phyloP scores from a whole-genome alignment of 64 coral and sea anemone species.

The Porites lutea region DNA sequence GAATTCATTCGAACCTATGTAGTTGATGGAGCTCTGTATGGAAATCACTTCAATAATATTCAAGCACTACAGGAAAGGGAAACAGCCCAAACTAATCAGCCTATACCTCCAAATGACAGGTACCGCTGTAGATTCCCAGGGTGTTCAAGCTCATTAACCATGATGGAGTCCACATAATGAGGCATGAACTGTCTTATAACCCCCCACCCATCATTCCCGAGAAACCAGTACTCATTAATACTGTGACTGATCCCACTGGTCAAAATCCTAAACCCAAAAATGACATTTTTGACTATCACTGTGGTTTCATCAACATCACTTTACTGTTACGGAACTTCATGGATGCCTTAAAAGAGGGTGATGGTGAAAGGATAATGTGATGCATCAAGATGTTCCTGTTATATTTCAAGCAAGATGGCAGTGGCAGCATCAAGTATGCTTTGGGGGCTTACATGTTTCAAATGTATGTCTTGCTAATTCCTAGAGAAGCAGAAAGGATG shows the following conservation, averaged over 20 bases:
- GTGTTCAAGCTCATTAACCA: slow-evolving; percentile 48
- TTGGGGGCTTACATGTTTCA: slow-evolving; percentile 63
- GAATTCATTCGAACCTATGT: slow-evolving; percentile 43
- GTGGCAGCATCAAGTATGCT: slow-evolving; percentile 78
- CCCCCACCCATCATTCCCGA: slow-evolving; percentile 13
- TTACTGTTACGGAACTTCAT: neutral
- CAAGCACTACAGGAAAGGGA: slow-evolving; percentile 33
- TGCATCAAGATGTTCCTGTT: slow-evolving; percentile 71
- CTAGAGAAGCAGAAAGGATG: slow-evolving; percentile 45
- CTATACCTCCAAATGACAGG: slow-evolving; percentile 40
- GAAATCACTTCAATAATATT: slow-evolving; percentile 43
- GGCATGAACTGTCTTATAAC: slow-evolving; percentile 62
- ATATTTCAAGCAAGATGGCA: slow-evolving; percentile 81
- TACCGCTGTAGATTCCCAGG: slow-evolving; percentile 56
- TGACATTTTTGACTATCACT: slow-evolving; percentile 85
- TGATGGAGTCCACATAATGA: slow-evolving; percentile 42
- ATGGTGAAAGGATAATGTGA: slow-evolving; percentile 42
- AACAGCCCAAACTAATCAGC: slow-evolving; percentile 13
- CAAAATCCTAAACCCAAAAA: slow-evolving; percentile 57
- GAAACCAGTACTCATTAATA: slow-evolving; percentile 13
- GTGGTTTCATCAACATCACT: slow-evolving; percentile 71
- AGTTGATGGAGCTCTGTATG: slow-evolving; percentile 51
- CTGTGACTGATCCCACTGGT: slow-evolving; percentile 28
- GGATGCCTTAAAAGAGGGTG: slow-evolving; percentile 11
- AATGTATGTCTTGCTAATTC: slow-evolving; percentile 38